Evolutionary conservation across 2,113 vertebrate genomes (phyloP).

Genomic region (Takifugu bimaculatus): DNA sequence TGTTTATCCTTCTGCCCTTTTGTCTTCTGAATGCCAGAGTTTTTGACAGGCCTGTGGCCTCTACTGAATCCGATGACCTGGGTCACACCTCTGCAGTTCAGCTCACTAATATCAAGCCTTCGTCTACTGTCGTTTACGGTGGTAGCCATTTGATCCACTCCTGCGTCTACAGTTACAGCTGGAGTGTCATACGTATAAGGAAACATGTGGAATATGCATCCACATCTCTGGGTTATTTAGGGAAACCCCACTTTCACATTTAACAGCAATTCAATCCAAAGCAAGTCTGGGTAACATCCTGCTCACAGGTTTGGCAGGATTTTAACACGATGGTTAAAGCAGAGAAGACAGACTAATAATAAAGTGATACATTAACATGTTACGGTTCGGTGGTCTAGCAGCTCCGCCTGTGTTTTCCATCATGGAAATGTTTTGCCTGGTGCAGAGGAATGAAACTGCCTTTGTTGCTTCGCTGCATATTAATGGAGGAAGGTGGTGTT

Average conservation of each 20-base stretch:
- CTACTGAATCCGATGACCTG: slow-evolving; percentile 12
- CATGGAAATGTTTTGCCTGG: slow-evolving; percentile 9
- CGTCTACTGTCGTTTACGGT: slow-evolving; percentile 29
- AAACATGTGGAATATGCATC: slow-evolving; percentile 45
- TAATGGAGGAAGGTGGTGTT: slow-evolving; percentile 28
- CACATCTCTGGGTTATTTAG: slow-evolving; percentile 47
- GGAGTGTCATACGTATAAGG: slow-evolving; percentile 36
- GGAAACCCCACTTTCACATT: slow-evolving; percentile 49
- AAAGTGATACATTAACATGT: slow-evolving; percentile 14
- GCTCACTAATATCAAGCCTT: slow-evolving; percentile 8
- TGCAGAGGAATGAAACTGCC: too few species aligned
- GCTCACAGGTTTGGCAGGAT: slow-evolving; percentile 33
- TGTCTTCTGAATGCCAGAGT: slow-evolving; percentile 11
- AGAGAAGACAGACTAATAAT: slow-evolving; percentile 21
- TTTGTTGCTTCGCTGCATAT: slow-evolving; percentile 19
- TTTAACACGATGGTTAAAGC: slow-evolving; percentile 8
- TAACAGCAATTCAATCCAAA: slow-evolving; percentile 51
- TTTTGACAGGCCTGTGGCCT: slow-evolving; percentile 24
- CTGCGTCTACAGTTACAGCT: slow-evolving; percentile 52
- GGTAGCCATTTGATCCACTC: slow-evolving; percentile 13
- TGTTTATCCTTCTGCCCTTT: slow-evolving; percentile 12
- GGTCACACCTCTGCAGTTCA: slow-evolving; percentile 22
- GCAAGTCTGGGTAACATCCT: slow-evolving; percentile 19
- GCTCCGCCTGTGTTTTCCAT: slow-evolving; percentile 35
- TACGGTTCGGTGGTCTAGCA: slow-evolving; percentile 18